Base-by-base conservation (phyloP, 1,140 invertebrate genomes). In the Drosophila sp. region DNA sequence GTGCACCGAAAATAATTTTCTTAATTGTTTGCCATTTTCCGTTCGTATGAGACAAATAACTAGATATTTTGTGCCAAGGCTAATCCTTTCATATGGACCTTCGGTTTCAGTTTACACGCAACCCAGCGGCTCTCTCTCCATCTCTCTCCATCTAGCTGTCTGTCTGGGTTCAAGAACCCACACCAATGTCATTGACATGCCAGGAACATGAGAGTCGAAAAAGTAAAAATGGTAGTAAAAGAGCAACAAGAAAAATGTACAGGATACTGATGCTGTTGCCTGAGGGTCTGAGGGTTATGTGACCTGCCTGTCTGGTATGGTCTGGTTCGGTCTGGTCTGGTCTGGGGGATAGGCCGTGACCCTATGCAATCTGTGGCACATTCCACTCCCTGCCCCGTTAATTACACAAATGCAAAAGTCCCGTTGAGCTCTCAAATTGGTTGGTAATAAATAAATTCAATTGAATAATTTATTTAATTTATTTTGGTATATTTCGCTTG, bases 391-490 rank as follows among this genome's bases (percentile, higher is more conserved):
- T 83, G 85, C 65, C 80, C 65, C 80, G 80, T 90, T 89, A 89
- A 89, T 89, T 89, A 89, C 85, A 90, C 80, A 89, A 89, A 89
- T 86, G 76, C 83, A 83, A 86, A 87, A 83, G 76, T 87, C 70
- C 44, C 57, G 70, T 47, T 79, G 66, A 68, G 75, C 78, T 47
- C 40, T 69, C 79, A 90, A 90, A 90, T 89, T 90, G 83, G 75
- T 82, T 41, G 80, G 89, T 87, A 90, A 91, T 91, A 91, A 90
- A 91, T 91, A 91, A 91, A 91, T 90, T 77, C 78, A 90, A 91
- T 91, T 91, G 83, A 91, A 91, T 91, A 82, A 89, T 90, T 91
- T 85, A 91, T 90, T 91, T 89, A 90, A 91, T 91, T 91, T 91
- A 84, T 89, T 90, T 90, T 63, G 60, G 72, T 72, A 58, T 17